A percentile compares a stretch with the other conserved stretches of the same genome.
Conservation (phyloP, 1,140 invertebrate species). For the Lethocerus indicus region DNA sequence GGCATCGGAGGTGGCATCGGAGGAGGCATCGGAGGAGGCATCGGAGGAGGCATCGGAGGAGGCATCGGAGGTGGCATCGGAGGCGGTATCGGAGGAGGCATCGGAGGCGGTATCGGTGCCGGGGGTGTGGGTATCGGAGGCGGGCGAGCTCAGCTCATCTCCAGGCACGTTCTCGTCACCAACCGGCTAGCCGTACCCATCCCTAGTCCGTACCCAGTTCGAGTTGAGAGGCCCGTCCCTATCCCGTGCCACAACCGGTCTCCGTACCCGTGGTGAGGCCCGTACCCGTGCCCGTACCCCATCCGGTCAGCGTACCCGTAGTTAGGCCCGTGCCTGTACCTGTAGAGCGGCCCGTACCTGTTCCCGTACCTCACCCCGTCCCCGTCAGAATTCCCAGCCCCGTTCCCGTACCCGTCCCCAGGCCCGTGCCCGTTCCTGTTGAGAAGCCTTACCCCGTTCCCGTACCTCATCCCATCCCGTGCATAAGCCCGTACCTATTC, state of each 20-base stretch:
- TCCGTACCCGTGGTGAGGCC: neutral
- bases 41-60: neutral
- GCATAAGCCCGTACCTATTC: neutral
- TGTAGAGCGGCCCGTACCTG: neutral
- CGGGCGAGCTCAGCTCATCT: neutral
- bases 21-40: neutral
- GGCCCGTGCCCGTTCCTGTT: neutral
- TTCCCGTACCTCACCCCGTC: neutral
- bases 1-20: neutral
- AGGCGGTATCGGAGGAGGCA: neutral
- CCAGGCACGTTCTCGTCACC: neutral
- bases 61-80: neutral
- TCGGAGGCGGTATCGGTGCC: neutral
- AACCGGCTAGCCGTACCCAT: conserved; percentile 6
- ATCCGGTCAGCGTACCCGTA: neutral
- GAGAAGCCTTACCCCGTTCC: conserved; percentile 1
- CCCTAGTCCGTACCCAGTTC: neutral
- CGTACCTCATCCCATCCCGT: neutral
- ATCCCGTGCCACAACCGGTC: neutral
- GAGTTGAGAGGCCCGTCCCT: neutral
- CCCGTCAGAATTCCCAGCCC: neutral
- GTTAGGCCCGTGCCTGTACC: neutral
- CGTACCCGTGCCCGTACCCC: neutral
- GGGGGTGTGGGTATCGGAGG: neutral
- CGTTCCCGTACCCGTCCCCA: neutral